Evolutionary conservation across 2,113 vertebrate species (phyloP).

Genomic region (Odobenus rosmarus): DNA sequence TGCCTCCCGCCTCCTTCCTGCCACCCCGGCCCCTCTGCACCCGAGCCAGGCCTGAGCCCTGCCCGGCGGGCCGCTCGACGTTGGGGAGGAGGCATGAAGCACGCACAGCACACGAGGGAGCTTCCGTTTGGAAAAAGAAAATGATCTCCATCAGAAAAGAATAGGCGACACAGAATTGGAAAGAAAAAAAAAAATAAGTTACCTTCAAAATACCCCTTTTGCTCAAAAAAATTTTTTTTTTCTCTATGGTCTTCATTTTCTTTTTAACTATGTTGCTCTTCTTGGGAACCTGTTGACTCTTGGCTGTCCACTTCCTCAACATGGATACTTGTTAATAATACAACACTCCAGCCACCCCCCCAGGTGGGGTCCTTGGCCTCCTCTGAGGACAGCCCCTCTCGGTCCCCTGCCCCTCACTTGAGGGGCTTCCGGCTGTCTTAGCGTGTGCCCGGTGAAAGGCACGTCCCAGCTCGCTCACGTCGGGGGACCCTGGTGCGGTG

Average conservation of each 20-base stretch:
- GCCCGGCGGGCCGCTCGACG: not conserved
- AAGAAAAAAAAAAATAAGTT: conserved; percentile 82
- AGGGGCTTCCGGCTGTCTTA: not conserved
- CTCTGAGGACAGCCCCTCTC: not conserved
- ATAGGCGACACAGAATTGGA: conserved; percentile 24
- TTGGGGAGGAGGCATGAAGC: conserved; percentile 70
- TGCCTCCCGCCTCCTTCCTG: not conserved
- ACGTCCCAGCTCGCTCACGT: not conserved
- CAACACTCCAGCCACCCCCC: conserved; percentile 35
- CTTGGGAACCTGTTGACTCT: not conserved
- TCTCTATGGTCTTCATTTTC: conserved; percentile 66
- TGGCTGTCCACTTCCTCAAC: not conserved
- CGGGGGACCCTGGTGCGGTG: not conserved
- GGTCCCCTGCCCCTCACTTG: not conserved
- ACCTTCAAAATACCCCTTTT: conserved; percentile 83
- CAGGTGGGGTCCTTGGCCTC: conserved; percentile 39
- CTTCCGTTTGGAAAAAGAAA: not conserved
- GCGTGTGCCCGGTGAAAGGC: not conserved
- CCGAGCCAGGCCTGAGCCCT: rapidly evolving
- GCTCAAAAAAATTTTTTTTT: conserved; percentile 52
- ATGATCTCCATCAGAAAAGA: conserved; percentile 38
- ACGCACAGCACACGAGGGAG: conserved; percentile 33
- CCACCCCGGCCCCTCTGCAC: not conserved
- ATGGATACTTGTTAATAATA: conserved; percentile 40
- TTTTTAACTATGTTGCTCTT: conserved; percentile 56